phyloP scores from a whole-genome alignment of 1,140 invertebrate species.

The Sycobia sp. region DNA sequence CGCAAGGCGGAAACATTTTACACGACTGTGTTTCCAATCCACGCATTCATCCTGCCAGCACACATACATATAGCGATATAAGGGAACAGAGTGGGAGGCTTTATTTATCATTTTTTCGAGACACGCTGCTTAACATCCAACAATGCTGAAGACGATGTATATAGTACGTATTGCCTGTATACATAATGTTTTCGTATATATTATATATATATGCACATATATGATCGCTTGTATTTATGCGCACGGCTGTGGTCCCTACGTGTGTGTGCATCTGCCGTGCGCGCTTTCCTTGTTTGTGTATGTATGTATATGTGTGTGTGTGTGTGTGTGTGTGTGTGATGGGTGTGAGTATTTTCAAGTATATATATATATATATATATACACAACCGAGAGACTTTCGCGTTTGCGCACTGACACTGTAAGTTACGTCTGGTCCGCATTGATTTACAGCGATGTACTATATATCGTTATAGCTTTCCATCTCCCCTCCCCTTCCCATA shows the following conservation, averaged over 20 bases:
- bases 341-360: no score
- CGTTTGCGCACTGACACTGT: constrained; percentile 6
- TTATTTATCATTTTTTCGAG: not conserved
- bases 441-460: constrained; percentile 29
- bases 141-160: constrained; percentile 27
- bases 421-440: constrained; percentile 26
- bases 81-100: not conserved
- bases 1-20: no score
- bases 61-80: no score
- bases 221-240: no score
- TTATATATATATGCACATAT: not conserved
- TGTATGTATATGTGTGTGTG: no score
- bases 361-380: no score
- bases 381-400: no score
- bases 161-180: constrained; percentile 24
- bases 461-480: no score
- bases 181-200: not conserved
- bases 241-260: not conserved
- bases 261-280: not conserved
- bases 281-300: not conserved
- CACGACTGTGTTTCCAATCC: no score
- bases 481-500: no score
- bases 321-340: no score
- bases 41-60: no score
- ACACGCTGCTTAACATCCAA: constrained; percentile 17